Evolutionary conservation across 2,797 vertebrate genomes (phyloP), one percentile per base, ranked within the genome.

Genomic region (Adrianichthys oophorus): DNA sequence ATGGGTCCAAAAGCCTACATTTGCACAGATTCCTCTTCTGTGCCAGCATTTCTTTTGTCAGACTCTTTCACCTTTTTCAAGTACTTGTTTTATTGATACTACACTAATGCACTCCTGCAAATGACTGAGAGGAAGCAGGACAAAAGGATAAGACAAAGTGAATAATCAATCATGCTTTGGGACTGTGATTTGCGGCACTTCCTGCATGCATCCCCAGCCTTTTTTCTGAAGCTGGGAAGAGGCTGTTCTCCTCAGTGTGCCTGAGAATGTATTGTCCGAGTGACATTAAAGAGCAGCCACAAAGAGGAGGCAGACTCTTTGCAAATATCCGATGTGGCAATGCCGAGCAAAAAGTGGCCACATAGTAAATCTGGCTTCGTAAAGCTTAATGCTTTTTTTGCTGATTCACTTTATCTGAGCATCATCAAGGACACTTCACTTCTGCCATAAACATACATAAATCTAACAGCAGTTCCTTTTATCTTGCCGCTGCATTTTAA

Each of bases 291-390:
- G 0, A 56, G 62, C 47, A 40, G 64, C 58, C 64, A 61, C 49
- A 76, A 65, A 82, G 82, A 74, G 70, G 60, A 59, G 19, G 23
- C 40, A 4, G 56, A 70, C 55, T 32, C 55, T 80, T 62, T 68
- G 64, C 55, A 32, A 68, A 55, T 62, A 58, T 74, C 50, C 41
- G 70, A 55, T 68, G 37, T 68, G 55, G 45, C 67, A 45, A 44
- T 46, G 57, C 57, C 32, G 48, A 43, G n/a, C 56, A 45, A 73
- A 73, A 62, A 55, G 57, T 69, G 62, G 59, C 60, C 54, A 52
- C 61, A 60, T 70, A 74, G 72, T 75, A 76, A 70, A 79, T 85
- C 72, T 75, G 65, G 56, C 61, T 82, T 83, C 64, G 75, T 76
- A 72, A 85, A 82, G 60, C 70, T 68, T 76, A 78, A 80, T 79